Conservation (phyloP, 2,113 vertebrate species). For the Neodontobutis hainanensis region DNA sequence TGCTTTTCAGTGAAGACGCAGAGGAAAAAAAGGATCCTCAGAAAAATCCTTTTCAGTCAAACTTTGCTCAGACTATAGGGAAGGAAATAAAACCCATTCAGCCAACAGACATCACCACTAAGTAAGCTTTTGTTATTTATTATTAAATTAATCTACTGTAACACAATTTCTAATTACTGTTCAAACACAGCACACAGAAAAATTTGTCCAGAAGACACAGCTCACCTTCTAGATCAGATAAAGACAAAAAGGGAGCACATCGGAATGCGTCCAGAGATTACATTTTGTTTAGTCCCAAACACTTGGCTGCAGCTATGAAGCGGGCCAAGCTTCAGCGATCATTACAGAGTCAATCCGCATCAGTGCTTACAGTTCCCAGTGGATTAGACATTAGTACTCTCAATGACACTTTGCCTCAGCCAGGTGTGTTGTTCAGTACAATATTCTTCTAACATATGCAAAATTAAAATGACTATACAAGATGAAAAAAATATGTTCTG, state of each 20-base stretch:
- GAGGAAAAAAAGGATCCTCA: slow-evolving; percentile 31
- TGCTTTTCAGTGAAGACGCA: slow-evolving; percentile 74
- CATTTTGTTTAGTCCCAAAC: slow-evolving; percentile 80
- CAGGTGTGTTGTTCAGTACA: slow-evolving; percentile 36
- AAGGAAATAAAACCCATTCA: slow-evolving; percentile 23
- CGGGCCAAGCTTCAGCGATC: slow-evolving; percentile 50
- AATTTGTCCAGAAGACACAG: slow-evolving; percentile 22
- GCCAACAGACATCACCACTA: slow-evolving; percentile 12
- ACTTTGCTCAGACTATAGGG: neutral
- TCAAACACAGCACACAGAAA: slow-evolving; percentile 17
- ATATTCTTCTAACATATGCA: too few species aligned
- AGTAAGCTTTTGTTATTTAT: slow-evolving; percentile 37
- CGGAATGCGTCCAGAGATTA: slow-evolving; percentile 61
- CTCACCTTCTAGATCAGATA: slow-evolving; percentile 6
- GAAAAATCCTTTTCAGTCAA: slow-evolving; percentile 2
- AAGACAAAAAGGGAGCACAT: slow-evolving; percentile 11
- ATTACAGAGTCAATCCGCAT: slow-evolving; percentile 51
- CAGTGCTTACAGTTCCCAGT: slow-evolving; percentile 84
- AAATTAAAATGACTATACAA: too few species aligned
- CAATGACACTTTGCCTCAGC: slow-evolving; percentile 61
- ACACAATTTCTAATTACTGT: neutral
- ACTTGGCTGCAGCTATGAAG: slow-evolving; percentile 64
- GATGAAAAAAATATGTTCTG: too few species aligned
- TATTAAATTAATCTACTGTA: neutral
- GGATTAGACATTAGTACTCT: slow-evolving; percentile 78